Evolutionary conservation across 2,888 invertebrate species (phyloP).

Genomic region (Anoplius nigerrimus): DNA sequence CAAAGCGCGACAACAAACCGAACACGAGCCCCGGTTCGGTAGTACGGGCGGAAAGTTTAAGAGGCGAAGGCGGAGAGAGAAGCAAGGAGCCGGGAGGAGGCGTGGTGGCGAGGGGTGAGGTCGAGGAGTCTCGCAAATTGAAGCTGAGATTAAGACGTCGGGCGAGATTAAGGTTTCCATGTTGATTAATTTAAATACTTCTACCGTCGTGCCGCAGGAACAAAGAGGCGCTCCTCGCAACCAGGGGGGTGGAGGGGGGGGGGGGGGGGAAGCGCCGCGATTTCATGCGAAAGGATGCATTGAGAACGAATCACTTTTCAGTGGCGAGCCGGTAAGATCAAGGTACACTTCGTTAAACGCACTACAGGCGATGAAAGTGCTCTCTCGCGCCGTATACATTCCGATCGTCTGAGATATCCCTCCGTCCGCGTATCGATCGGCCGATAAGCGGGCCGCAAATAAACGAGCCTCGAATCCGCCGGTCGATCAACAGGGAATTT

Average conservation of each 20-base stretch:
- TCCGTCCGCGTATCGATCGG: background rate
- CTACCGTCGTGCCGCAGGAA: slow-evolving; percentile 34
- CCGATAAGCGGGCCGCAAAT: background rate
- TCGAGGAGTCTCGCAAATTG: slow-evolving; percentile 51
- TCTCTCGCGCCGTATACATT: slow-evolving; percentile 26
- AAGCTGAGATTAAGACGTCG: slow-evolving; percentile 61
- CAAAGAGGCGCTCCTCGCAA: slow-evolving; percentile 44
- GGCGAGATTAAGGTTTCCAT: slow-evolving; percentile 57
- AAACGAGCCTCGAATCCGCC: no score
- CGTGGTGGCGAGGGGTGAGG: slow-evolving; percentile 10
- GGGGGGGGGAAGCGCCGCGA: slow-evolving; percentile 5
- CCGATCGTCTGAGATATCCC: background rate
- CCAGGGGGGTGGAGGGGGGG: background rate
- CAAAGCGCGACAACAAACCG: background rate
- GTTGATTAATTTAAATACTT: slow-evolving; percentile 63
- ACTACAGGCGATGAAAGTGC: slow-evolving; percentile 32
- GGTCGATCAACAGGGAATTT: no score
- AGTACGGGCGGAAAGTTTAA: slow-evolving; percentile 39
- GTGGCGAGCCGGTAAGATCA: background rate
- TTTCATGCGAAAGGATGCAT: slow-evolving; percentile 36
- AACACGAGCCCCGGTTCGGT: slow-evolving; percentile 25
- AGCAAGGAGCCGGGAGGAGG: background rate
- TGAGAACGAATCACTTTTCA: slow-evolving; percentile 44
- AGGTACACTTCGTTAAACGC: background rate
- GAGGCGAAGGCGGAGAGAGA: slow-evolving; percentile 17